A percentile compares a stretch with the other conserved stretches of the same genome.
Evolutionary conservation across 2,888 invertebrate genomes (phyloP).

Genomic region (Proisotoma minuta): DNA sequence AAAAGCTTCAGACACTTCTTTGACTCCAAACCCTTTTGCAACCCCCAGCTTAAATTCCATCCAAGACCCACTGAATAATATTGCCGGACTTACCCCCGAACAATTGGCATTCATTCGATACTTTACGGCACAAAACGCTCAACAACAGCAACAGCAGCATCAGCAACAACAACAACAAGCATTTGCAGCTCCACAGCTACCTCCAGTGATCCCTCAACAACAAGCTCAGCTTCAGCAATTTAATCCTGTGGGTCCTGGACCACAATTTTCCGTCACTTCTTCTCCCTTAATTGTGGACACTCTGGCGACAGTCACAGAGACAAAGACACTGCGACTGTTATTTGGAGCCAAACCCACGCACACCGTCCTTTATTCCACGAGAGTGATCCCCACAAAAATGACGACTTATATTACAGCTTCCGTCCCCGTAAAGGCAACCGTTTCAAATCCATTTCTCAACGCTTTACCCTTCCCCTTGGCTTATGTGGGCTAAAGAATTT

Average conservation of each 20-base stretch:
- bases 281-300: slow-evolving; percentile 77
- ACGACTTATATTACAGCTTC: slow-evolving; percentile 81
- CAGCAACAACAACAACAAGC: slow-evolving; percentile 7
- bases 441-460: slow-evolving; percentile 49
- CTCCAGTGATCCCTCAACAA: not conserved
- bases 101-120: slow-evolving; percentile 47
- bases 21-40: slow-evolving; percentile 48
- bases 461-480: slow-evolving; percentile 42
- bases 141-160: slow-evolving; percentile 50
- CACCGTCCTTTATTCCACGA: slow-evolving; percentile 78
- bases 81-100: slow-evolving; percentile 42
- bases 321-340: slow-evolving; percentile 75
- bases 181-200: slow-evolving; percentile 12
- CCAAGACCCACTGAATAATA: slow-evolving; percentile 15
- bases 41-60: slow-evolving; percentile 17
- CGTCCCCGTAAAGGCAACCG: slow-evolving; percentile 66
- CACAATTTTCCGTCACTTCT: slow-evolving; percentile 62
- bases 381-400: slow-evolving; percentile 72
- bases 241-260: too few relatives aligned
- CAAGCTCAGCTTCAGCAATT: not conserved
- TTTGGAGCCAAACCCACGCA: slow-evolving; percentile 87
- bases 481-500: slow-evolving; percentile 39
- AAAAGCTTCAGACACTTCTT: slow-evolving; percentile 54
- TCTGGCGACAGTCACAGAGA: slow-evolving; percentile 70
- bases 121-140: slow-evolving; percentile 53